Conservation (phyloP, 2,888 invertebrate species). For the Micoletzkya japonica region DNA sequence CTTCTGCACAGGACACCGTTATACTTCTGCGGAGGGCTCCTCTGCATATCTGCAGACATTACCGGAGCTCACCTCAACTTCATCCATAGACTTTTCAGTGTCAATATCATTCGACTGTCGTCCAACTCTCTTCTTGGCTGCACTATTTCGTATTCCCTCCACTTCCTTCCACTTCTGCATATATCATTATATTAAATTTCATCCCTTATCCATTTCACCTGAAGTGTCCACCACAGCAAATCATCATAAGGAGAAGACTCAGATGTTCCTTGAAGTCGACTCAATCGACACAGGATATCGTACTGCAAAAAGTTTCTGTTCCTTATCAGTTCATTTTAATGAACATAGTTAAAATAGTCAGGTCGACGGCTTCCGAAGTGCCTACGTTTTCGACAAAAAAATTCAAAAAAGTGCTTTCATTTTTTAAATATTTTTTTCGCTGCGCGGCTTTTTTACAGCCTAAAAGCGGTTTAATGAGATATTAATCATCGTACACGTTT, state of each 20-base stretch:
- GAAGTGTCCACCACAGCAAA: slow-evolving; percentile 44
- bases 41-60: neutral
- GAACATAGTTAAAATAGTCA: too few species aligned
- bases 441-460: too few species aligned
- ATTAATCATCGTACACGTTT: too few species aligned
- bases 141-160: slow-evolving; percentile 10
- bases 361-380: too few species aligned
- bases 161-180: slow-evolving; percentile 42
- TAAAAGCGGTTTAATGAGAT: too few species aligned
- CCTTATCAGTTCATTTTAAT: neutral
- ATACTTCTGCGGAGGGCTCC: too few species aligned
- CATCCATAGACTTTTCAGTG: neutral
- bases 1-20: too few species aligned
- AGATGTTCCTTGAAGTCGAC: too few species aligned
- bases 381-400: too few species aligned
- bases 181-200: neutral
- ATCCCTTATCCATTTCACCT: slow-evolving; percentile 29
- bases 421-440: too few species aligned
- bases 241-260: slow-evolving; percentile 39
- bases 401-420: too few species aligned
- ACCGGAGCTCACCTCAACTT: neutral
- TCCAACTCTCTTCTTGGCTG: neutral
- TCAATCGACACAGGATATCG: too few species aligned
- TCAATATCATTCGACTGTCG: slow-evolving; percentile 29
- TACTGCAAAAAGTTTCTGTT: neutral